A percentile compares a stretch with the other conserved stretches of the same genome.
phyloP scores from a whole-genome alignment of 2,888 invertebrate species.

The Ophion slaviceki region DNA sequence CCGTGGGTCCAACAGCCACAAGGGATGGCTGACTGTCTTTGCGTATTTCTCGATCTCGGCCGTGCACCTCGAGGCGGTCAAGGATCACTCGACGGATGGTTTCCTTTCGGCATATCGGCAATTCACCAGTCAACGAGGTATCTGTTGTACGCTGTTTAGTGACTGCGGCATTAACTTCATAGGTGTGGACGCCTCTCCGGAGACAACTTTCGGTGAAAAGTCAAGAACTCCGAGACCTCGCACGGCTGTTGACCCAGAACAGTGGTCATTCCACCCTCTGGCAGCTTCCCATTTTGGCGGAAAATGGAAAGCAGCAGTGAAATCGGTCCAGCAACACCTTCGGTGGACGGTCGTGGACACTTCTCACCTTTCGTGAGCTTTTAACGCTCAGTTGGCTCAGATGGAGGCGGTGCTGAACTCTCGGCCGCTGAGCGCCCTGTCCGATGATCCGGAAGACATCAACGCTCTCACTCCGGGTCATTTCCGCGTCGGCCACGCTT shows the following conservation, averaged over 20 bases:
- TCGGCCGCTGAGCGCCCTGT: too few species aligned
- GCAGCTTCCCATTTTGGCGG: not conserved
- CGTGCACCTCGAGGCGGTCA: constrained; percentile 2
- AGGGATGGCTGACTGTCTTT: constrained; percentile 64
- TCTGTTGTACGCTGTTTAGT: constrained; percentile 37
- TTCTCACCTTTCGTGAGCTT: not conserved
- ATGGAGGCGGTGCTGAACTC: too few species aligned
- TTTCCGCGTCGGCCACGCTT: not conserved
- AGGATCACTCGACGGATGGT: not conserved
- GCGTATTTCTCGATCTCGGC: constrained; percentile 67
- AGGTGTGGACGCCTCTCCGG: constrained; percentile 34
- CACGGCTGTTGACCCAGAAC: not conserved
- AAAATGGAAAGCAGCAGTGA: constrained; percentile 2
- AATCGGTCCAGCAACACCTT: not conserved
- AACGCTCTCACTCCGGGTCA: not conserved
- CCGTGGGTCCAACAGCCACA: constrained; percentile 18
- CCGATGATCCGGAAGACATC: not conserved
- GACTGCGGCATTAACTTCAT: constrained; percentile 62
- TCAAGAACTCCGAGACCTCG: too few species aligned
- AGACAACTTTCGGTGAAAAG: too few species aligned
- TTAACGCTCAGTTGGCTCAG: not conserved
- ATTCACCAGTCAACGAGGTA: constrained; percentile 47
- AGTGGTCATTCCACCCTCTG: not conserved
- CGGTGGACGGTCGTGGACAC: not conserved
- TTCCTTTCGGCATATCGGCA: constrained; percentile 48